Percentiles rank a stretch among this genome's conserved stretches.
Conservation (phyloP, 2,797 vertebrate genomes). For the Babyrousa celebensis region DNA sequence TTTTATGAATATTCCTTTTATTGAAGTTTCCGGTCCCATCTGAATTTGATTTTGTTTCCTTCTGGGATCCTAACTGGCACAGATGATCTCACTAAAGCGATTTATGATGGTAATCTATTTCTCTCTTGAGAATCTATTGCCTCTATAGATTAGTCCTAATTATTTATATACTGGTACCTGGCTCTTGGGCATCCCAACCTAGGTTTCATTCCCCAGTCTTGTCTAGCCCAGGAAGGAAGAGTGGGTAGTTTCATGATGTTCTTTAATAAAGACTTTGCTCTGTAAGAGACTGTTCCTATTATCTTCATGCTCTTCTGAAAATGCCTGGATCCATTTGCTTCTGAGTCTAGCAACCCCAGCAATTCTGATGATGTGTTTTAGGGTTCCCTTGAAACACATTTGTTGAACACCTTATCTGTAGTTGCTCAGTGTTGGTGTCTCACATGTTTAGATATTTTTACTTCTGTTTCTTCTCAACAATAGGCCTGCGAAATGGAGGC, state of each 20-base stretch:
- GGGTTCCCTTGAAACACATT: background rate
- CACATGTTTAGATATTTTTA: background rate
- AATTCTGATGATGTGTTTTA: background rate
- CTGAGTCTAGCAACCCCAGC: background rate
- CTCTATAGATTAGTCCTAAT: background rate
- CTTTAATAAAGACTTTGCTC: background rate
- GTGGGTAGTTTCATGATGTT: background rate
- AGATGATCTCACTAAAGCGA: background rate
- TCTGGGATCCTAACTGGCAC: background rate
- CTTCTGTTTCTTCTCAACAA: background rate
- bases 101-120: background rate
- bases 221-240: background rate
- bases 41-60: constrained; percentile 5
- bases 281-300: background rate
- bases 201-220: background rate
- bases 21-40: background rate
- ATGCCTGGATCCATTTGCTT: background rate
- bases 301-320: background rate
- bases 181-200: background rate
- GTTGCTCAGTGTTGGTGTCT: background rate
- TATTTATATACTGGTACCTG: background rate
- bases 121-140: background rate
- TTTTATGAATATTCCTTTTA: background rate
- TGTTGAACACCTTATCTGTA: background rate
- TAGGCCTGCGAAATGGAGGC: background rate